phyloP scores from a whole-genome alignment of 2,888 invertebrate species.

The Taphrorychus bicolor region DNA sequence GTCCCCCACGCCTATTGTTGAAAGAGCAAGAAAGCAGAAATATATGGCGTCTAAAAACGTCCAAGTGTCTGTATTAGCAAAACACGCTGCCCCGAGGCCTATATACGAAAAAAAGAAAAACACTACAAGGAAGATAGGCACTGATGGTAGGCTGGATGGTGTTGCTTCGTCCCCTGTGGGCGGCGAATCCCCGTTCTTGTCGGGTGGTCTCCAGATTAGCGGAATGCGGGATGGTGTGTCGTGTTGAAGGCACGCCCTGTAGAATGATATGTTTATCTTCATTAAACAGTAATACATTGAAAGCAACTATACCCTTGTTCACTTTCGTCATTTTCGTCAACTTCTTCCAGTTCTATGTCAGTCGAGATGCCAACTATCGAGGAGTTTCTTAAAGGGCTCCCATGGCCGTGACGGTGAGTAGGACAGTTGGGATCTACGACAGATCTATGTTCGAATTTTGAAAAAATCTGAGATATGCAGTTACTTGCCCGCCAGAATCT shows the following conservation, averaged over 20 bases:
- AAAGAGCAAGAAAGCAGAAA: constrained; percentile 84
- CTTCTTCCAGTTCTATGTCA: constrained; percentile 63
- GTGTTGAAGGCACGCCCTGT: constrained; percentile 64
- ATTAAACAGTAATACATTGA: neutral
- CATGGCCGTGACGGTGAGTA: constrained; percentile 45
- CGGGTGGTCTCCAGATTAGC: constrained; percentile 69
- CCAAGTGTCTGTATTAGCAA: constrained; percentile 80
- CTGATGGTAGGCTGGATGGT: constrained; percentile 58
- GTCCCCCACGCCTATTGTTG: constrained; percentile 75
- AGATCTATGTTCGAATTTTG: too few relatives aligned
- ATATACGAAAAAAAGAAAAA: constrained; percentile 74
- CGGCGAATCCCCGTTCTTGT: constrained; percentile 49
- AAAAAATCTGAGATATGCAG: neutral
- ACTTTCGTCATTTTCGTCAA: constrained; percentile 67
- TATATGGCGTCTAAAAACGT: constrained; percentile 82
- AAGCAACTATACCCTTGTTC: constrained; percentile 52
- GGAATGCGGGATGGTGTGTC: constrained; percentile 81
- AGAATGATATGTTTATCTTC: neutral
- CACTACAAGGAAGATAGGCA: constrained; percentile 71
- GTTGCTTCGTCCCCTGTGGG: constrained; percentile 27
- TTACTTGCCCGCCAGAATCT: constrained; percentile 59
- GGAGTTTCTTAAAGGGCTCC: constrained; percentile 54
- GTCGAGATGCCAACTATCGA: constrained; percentile 57
- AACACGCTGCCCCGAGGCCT: constrained; percentile 77
- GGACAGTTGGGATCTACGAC: constrained; percentile 50